Conservation (phyloP, 2,888 invertebrate genomes). For the Brachyopa scutellaris region DNA sequence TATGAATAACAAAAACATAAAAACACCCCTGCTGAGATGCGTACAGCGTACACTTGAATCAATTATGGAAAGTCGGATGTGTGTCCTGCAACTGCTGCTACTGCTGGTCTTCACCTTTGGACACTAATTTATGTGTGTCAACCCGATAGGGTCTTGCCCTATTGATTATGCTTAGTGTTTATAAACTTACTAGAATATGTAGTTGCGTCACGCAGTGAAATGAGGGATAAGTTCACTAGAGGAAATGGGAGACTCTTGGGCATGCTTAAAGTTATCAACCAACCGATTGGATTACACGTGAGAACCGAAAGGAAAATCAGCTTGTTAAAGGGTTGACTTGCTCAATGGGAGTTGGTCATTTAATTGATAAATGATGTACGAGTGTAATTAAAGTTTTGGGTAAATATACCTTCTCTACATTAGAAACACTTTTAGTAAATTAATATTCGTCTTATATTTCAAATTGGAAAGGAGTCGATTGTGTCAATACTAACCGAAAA, state of each 20-base stretch:
- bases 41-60: constrained; percentile 25
- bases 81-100: neutral
- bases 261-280: constrained; percentile 6
- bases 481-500: no score
- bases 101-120: constrained; percentile 34
- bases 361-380: constrained; percentile 27
- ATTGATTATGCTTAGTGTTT: constrained; percentile 21
- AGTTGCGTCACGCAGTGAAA: constrained; percentile 24
- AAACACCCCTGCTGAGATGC: constrained; percentile 10
- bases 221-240: neutral
- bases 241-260: constrained; percentile 8
- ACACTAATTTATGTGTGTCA: constrained; percentile 56
- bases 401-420: no score
- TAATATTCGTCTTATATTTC: no score
- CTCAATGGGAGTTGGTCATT: constrained; percentile 13
- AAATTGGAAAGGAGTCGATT: no score
- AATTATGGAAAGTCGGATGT: constrained; percentile 30
- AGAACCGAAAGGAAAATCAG: neutral
- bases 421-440: no score
- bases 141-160: constrained; percentile 23
- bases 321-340: neutral
- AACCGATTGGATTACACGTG: neutral
- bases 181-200: constrained; percentile 12
- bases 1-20: neutral
- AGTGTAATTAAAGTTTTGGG: no score